phyloP scores from a whole-genome alignment of 2,113 vertebrate species.

The Pterocles gutturalis region DNA sequence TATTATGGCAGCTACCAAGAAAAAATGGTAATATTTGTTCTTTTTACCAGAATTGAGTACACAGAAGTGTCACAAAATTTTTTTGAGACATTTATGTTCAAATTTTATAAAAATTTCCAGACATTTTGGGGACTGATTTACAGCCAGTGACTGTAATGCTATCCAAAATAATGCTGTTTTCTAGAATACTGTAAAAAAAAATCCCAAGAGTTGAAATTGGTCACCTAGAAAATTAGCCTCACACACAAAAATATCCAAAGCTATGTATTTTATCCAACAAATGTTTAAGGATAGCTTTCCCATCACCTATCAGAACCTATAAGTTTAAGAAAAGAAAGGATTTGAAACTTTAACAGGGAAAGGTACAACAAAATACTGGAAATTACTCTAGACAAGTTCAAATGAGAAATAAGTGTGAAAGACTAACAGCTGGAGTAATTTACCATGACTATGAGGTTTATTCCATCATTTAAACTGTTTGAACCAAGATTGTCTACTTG shows the following conservation, averaged over 20 bases:
- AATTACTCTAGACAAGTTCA: not conserved
- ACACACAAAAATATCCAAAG: not conserved
- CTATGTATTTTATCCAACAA: not conserved
- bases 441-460: not conserved
- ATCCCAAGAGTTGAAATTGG: not conserved
- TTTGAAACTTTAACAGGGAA: not conserved
- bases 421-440: not conserved
- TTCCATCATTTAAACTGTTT: not conserved
- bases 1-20: not conserved
- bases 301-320: not conserved
- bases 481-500: not conserved
- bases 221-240: not conserved
- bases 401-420: not conserved
- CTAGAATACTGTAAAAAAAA: not conserved
- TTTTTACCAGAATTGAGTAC: not conserved
- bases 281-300: not conserved
- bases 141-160: not conserved
- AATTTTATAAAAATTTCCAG: not conserved
- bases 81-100: not conserved
- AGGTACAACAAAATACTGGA: not conserved
- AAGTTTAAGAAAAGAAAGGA: not conserved
- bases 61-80: not conserved
- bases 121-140: not conserved
- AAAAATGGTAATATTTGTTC: not conserved
- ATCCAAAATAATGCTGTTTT: not conserved